A percentile compares a stretch with the other conserved stretches of the same genome.
Evolutionary conservation across 2,797 vertebrate species (phyloP).

Genomic region (Phrynocephalus forsythii): DNA sequence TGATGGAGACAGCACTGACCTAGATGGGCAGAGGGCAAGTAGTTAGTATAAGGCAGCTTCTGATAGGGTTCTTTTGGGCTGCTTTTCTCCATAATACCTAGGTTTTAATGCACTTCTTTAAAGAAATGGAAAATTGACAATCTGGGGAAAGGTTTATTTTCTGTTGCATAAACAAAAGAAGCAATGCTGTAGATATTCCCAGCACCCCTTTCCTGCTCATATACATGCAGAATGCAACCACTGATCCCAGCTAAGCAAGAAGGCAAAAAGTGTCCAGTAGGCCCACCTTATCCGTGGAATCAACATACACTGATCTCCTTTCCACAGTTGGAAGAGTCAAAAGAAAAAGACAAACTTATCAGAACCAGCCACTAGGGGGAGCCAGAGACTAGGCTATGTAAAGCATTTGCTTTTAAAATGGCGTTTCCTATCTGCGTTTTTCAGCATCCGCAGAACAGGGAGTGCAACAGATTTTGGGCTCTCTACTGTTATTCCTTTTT

Average conservation of each 20-base stretch:
- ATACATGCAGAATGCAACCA: neutral
- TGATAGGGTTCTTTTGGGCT: neutral
- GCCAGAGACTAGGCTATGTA: no score
- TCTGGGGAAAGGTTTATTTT: constrained; percentile 59
- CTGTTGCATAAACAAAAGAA: constrained; percentile 47
- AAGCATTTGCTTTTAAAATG: no score
- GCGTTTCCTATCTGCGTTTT: no score
- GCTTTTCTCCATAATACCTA: neutral
- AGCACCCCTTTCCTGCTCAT: constrained; percentile 12
- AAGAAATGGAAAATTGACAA: neutral
- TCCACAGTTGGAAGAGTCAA: no score
- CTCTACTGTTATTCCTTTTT: neutral
- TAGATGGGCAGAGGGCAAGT: neutral
- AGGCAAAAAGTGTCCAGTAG: neutral
- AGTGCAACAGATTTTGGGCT: no score
- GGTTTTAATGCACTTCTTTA: neutral
- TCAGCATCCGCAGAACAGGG: no score
- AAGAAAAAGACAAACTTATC: no score
- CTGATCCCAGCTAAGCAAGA: neutral
- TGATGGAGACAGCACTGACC: neutral
- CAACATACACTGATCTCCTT: no score
- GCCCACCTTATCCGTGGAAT: no score
- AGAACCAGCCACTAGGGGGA: no score
- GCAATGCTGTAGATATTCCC: neutral
- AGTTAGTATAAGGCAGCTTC: neutral